These are phyloP conservation scores for Sander lucioperca DNA, from an alignment of 2,113 vertebrate genomes.

Conservation along the genomic window DNA sequence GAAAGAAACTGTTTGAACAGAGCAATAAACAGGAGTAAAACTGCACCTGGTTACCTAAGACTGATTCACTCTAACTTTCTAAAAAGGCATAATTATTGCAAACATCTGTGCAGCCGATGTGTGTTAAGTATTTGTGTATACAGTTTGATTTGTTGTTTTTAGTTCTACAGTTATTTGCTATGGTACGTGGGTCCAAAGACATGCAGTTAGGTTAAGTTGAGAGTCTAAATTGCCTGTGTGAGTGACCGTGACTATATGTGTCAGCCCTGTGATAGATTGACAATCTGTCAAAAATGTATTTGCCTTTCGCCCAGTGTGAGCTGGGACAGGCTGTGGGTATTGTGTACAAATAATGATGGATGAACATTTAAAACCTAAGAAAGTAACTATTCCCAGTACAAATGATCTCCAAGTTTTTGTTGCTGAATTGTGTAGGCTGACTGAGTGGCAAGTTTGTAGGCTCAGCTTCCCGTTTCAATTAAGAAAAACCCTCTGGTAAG, in stretches of 20 bases:
- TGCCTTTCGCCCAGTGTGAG: not conserved
- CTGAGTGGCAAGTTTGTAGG: not conserved
- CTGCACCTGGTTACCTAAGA: not conserved
- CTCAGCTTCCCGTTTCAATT: conserved; percentile 24
- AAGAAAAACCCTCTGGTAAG: conserved; percentile 39
- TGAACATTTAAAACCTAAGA: not conserved
- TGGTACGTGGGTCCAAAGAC: conserved; percentile 8
- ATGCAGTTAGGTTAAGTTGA: conserved; percentile 2
- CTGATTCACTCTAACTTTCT: conserved; percentile 4
- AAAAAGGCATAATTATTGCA: conserved; percentile 1
- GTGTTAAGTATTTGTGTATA: not conserved
- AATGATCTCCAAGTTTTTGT: not conserved
- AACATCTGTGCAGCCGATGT: not conserved
- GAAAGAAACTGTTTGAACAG: conserved; percentile 17
- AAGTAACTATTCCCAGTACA: not conserved
- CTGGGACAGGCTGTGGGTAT: not conserved
- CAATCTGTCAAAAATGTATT: not conserved
- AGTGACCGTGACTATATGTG: not conserved
- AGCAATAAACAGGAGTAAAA: conserved; percentile 18
- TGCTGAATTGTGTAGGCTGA: not conserved
- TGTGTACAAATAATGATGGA: not conserved
- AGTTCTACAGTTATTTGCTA: not conserved
- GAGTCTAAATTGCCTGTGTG: not conserved
- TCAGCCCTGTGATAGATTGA: conserved; percentile 10
- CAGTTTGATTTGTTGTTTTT: not conserved